Evolutionary conservation across 2,888 invertebrate species (phyloP), one percentile per base, ranked within the genome.

Genomic region (Serrognathus titanus): DNA sequence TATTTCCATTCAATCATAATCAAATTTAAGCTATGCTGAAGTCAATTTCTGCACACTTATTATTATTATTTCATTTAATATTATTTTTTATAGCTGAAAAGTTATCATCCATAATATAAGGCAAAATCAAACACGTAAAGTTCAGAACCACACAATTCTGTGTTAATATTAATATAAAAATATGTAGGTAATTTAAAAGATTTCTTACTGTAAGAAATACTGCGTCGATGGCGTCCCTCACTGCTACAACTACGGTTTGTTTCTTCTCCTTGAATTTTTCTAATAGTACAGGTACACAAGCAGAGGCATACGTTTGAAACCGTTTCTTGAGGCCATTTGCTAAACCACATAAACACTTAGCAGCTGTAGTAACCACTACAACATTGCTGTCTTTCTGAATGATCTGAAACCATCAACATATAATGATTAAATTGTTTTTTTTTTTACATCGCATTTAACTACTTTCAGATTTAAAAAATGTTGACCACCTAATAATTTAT

Each of bases 191-290:
- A 16, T 3, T 38, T 20, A 46, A 60, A 12, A 58, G 50, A 46
- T 47, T 48, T 82, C 84, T 83, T 75, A 92, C 90, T 67, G 87
- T 83, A 51, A 85, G 81, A 75, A 89, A 96, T 62, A 94, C 86
- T 38, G 92, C 92, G 79, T 98, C 98, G 16, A 92, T 88, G 4
- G 95, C 92, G 58, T 97, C 97, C 52, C 93, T 81, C 45, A 99
- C 78, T 0, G 93, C 90, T 2, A 84, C 75, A 0, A 98, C 94
- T 1, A 98, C 97, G 70, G 87, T 90, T 2, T 88, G 82, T 71
- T 99, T 99, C 81, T 97, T 98, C 77, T 99, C 98, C 71, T 96
- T 96, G 73, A 98, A 98, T 78, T 98, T 99, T 69, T 98, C 97
- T 37, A 99, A 77, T 49, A 97, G 82, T 0, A 89, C 80, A 7